These are phyloP conservation scores for Onychostoma macrolepis DNA, from an alignment of 2,113 vertebrate genomes.

Conservation along the genomic window DNA sequence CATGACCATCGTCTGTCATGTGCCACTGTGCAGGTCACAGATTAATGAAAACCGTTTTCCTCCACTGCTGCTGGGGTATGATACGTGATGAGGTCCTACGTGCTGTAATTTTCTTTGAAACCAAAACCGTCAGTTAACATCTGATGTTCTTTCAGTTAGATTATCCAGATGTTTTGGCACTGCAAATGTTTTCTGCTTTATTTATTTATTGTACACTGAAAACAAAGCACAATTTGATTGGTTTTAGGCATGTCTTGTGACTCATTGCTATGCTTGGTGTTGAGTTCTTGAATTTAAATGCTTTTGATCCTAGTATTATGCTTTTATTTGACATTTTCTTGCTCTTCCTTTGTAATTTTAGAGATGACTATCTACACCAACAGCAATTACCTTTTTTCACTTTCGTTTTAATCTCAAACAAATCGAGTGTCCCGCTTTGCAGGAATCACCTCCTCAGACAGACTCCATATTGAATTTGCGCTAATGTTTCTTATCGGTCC, in stretches of 20 bases:
- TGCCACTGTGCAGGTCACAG: neutral
- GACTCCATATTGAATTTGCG: constrained; percentile 39
- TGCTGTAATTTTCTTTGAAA: neutral
- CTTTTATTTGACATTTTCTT: neutral
- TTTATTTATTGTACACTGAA: neutral
- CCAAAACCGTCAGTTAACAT: neutral
- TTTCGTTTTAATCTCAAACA: constrained; percentile 8
- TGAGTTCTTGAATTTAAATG: neutral
- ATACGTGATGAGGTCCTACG: neutral
- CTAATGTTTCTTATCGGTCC: constrained; percentile 31
- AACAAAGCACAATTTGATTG: neutral
- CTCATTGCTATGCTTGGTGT: neutral
- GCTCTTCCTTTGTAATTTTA: neutral
- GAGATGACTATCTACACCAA: constrained; percentile 5
- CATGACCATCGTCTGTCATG: neutral
- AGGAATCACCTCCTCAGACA: constrained; percentile 7
- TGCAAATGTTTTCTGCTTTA: neutral
- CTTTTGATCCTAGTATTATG: neutral
- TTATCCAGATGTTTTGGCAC: neutral
- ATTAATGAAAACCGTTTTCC: neutral
- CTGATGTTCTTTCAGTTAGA: neutral
- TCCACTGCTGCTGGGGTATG: neutral
- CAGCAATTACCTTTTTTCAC: neutral
- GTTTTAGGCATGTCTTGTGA: neutral
- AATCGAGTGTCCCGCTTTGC: constrained; percentile 4